Evolutionary conservation across 2,113 vertebrate species (phyloP).

Genomic region (Pseudorhombus dupliciocellatus): DNA sequence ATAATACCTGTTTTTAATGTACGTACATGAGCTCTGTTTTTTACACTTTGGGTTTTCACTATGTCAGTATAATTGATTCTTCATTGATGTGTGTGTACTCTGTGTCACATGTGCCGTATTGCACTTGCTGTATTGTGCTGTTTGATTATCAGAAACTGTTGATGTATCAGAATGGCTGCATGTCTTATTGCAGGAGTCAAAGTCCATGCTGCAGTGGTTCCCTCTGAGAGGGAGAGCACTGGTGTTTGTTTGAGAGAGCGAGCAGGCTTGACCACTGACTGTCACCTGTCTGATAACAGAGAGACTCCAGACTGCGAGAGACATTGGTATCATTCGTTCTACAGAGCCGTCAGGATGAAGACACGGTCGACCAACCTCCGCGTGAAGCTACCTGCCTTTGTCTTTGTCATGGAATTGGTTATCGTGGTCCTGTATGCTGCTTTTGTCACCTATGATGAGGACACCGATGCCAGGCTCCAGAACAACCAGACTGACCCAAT

Average conservation of each 20-base stretch:
- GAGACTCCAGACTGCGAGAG: slow-evolving; percentile 31
- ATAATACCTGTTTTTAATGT: not conserved
- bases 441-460: slow-evolving; percentile 82
- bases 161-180: slow-evolving; percentile 1
- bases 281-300: slow-evolving; percentile 53
- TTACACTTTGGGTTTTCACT: too few relatives aligned
- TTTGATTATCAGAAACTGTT: slow-evolving; percentile 4
- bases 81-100: not conserved
- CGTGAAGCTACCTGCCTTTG: slow-evolving; percentile 74
- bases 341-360: slow-evolving; percentile 66
- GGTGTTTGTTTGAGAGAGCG: slow-evolving; percentile 9
- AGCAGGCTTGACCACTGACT: slow-evolving; percentile 15
- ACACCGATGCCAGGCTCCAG: slow-evolving; percentile 58
- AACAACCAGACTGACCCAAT: slow-evolving; percentile 61
- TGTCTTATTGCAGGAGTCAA: slow-evolving; percentile 46
- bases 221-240: not conserved
- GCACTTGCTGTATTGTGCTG: not conserved
- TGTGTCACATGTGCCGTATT: not conserved
- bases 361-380: slow-evolving; percentile 43
- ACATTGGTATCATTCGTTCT: slow-evolving; percentile 25
- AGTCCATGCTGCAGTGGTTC: slow-evolving; percentile 49
- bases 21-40: too few relatives aligned
- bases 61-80: not conserved
- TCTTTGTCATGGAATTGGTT: slow-evolving; percentile 77
- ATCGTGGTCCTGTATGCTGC: slow-evolving; percentile 79